Evolutionary conservation across 1,140 invertebrate genomes (phyloP), one percentile per base, ranked within the genome.

Genomic region (Chironomus striatipennis): DNA sequence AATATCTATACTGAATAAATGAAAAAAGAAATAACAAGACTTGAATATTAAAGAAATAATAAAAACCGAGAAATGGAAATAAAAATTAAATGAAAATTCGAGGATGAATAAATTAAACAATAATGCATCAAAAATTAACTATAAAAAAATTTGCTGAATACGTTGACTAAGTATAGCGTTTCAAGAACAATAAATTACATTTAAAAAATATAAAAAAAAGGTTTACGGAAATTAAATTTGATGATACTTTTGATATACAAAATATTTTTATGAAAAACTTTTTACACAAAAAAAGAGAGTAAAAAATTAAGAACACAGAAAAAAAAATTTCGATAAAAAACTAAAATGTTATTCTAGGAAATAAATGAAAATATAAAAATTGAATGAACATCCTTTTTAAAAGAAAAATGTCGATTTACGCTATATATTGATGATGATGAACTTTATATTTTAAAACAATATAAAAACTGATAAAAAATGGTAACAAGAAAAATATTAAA

Each of bases 221-320:
- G 65, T 20, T 70, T 70, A 70, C 65, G 65, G 65, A 70, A 70
- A 70, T 21, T 70, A 20, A 70, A 70, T 20, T 20, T 20, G 20
- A 70, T 70, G 65, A 70, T 70, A 70, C 65, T 70, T 70, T 70
- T 70, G 65, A 70, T 70, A 70, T 70, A 70, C 65, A 70, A 17
- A 18, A 70, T 70, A 70, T 70, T 70, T 70, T 70, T 70, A 70
- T 70, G 65, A 70, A 70, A 57, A 70, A 70, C 65, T 70, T 70
- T 70, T 70, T 70, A 70, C 65, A 70, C 17, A 9, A 70, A 20
- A 18, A 70, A 70, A 57, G 47, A 57, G n/a, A n/a, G 7, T 3
- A 70, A 70, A 70, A 7, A 5, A 57, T 57, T 57, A 57, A 57
- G 47, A n/a, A 57, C 47, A 57, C 47, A 57, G 47, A n/a, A 20